Percentiles rank a stretch among this genome's conserved stretches.
These are phyloP conservation scores for Nipponia nippon DNA, from an alignment of 2,113 vertebrate species.

Conservation along the genomic window DNA sequence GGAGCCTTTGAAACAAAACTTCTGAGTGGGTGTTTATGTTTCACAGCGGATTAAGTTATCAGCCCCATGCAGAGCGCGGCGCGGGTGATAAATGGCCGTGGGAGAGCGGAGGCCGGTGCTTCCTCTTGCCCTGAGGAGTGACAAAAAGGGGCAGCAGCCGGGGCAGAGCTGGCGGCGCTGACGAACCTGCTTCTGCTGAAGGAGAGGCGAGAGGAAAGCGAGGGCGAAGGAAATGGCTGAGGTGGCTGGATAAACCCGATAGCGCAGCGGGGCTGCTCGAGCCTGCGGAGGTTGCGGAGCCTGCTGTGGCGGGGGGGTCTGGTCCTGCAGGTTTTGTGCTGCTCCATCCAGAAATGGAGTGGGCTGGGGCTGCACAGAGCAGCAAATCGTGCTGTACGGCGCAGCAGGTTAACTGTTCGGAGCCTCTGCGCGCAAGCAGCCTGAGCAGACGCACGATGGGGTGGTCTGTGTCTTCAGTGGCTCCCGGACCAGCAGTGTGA, in stretches of 20 bases:
- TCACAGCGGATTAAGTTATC: neutral
- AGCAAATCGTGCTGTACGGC: neutral
- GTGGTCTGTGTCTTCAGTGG: neutral
- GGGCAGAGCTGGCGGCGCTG: neutral
- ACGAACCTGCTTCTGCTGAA: neutral
- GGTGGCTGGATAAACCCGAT: neutral
- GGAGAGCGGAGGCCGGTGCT: neutral
- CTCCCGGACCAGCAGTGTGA: neutral
- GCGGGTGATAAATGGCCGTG: neutral
- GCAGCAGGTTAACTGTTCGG: neutral
- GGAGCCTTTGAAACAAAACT: neutral
- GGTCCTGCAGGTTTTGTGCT: neutral
- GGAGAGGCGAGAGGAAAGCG: neutral
- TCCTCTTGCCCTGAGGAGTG: neutral
- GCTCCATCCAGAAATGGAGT: neutral
- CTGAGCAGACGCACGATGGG: rapidly evolving
- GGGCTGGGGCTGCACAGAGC: too few relatives aligned
- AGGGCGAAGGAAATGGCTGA: neutral
- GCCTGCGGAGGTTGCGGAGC: too few relatives aligned
- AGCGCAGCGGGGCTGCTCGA: neutral
- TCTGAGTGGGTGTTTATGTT: neutral
- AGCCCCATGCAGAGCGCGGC: neutral
- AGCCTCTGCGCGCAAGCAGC: neutral
- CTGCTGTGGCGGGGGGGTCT: rapidly evolving
- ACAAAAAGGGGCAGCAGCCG: neutral